Base-by-base conservation (phyloP, 2,888 invertebrate species). In the Mycalesis mineus region DNA sequence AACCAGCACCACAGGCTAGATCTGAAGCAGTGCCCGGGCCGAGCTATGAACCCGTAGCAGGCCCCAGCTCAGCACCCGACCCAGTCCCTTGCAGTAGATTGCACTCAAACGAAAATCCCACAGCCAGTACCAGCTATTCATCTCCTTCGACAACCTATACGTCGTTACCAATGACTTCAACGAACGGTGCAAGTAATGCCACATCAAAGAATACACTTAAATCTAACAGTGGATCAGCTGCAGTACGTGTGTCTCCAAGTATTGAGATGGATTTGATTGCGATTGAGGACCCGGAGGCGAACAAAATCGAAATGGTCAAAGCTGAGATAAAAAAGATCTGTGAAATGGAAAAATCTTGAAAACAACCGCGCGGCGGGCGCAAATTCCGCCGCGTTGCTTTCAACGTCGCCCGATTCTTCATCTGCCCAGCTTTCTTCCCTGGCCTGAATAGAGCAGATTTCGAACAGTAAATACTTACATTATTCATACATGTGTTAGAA, bases 341-440 rank as follows among this genome's bases (percentile, higher is more conserved):
- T 4, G 14, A 1, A 45, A 13, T 1, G 14, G 13, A 44, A 29
- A 11, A 8, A 13, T 48, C 57, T 7, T 57, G 53, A 53, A n/a
- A 14, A 9, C 22, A 51, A 50, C 45, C 9, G 0, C n/a, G 15
- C 39, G 55, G 37, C 45, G 8, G 50, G 50, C 56, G 53, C 29
- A 37, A 39, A n/a, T 36, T 40, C 7, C 13, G 39, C 42, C 55
- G 60, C 36, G 31, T 47, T 6, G 13, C 44, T 6, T 11, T 29
- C n/a, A 29, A 0, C 13, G 8, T 13, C 41, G 42, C 57, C 37
- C 48, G 54, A 47, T 59, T 15, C 17, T 60, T 59, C 49, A 42
- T 62, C 15, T 62, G 62, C 15, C 57, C 62, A 39, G 45, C 54
- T 28, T 48, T 62, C 17, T 57, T 22, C 36, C 62, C 60, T 2